Evolutionary conservation across 2,888 invertebrate species (phyloP).

Genomic region (Alloscopus bannaensis): DNA sequence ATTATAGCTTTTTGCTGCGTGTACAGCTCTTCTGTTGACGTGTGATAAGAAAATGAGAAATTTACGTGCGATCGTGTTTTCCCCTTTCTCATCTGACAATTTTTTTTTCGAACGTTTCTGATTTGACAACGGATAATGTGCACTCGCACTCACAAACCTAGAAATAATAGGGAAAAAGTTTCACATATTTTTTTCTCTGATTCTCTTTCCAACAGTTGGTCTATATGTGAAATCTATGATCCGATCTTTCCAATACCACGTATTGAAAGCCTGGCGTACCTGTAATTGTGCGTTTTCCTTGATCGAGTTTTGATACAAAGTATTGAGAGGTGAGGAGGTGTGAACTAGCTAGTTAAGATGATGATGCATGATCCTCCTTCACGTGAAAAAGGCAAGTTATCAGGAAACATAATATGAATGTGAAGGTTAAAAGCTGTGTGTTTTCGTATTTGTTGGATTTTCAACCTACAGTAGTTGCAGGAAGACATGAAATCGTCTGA

Average conservation of each 20-base stretch:
- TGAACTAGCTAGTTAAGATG: constrained; percentile 52
- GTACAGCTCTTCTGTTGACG: constrained; percentile 38
- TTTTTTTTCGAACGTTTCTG: too few relatives aligned
- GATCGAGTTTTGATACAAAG: constrained; percentile 46
- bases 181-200: constrained; percentile 5
- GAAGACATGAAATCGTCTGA: not conserved
- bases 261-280: too few relatives aligned
- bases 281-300: too few relatives aligned
- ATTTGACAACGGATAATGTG: constrained; percentile 21
- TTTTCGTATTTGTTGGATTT: not conserved
- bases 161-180: constrained; percentile 27
- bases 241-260: constrained; percentile 13
- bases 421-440: not conserved
- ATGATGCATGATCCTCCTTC: constrained; percentile 19
- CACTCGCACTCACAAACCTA: too few relatives aligned
- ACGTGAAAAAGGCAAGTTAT: constrained; percentile 11
- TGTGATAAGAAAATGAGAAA: constrained; percentile 58
- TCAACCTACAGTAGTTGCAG: too few relatives aligned
- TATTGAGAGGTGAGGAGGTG: constrained; percentile 56
- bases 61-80: constrained; percentile 59
- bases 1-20: constrained; percentile 19
- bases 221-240: constrained; percentile 18
- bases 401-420: constrained; percentile 21
- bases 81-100: constrained; percentile 39
- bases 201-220: constrained; percentile 50